phyloP scores from a whole-genome alignment of 2,113 vertebrate species.

The Stegostoma tigrinum region DNA sequence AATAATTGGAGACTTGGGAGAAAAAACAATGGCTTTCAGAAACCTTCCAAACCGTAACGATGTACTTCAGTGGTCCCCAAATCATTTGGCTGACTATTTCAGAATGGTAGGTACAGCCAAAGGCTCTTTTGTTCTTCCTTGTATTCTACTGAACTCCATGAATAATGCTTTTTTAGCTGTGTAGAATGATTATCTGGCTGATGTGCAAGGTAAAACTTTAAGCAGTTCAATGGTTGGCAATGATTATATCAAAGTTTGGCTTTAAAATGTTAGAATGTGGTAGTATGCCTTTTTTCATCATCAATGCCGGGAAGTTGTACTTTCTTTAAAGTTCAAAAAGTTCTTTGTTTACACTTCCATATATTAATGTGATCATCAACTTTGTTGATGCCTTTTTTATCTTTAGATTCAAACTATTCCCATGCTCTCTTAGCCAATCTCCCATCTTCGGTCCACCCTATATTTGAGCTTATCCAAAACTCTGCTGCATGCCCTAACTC shows the following conservation, averaged over 20 bases:
- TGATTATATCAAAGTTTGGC: too few relatives aligned
- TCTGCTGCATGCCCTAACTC: neutral
- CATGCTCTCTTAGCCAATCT: neutral
- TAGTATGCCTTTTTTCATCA: neutral
- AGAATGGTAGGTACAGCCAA: slow-evolving; percentile 52
- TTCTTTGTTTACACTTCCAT: neutral
- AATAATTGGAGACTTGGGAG: neutral
- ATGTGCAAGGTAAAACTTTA: neutral
- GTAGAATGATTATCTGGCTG: neutral
- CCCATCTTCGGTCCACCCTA: neutral
- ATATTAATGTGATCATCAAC: neutral
- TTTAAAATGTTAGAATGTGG: neutral
- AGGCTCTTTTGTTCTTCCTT: neutral
- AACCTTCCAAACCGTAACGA: slow-evolving; percentile 66
- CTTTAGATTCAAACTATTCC: neutral
- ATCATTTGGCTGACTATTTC: slow-evolving; percentile 72
- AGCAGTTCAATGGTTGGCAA: neutral
- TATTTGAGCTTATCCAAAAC: neutral
- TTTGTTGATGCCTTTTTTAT: neutral
- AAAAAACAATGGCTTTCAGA: slow-evolving; percentile 62
- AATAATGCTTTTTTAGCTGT: neutral
- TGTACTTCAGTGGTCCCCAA: slow-evolving; percentile 68
- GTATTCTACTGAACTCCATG: neutral
- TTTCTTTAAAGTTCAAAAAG: neutral
- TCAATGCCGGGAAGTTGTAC: neutral